Conservation (phyloP, 2,113 vertebrate genomes). For the Tetraodon nigroviridis region DNA sequence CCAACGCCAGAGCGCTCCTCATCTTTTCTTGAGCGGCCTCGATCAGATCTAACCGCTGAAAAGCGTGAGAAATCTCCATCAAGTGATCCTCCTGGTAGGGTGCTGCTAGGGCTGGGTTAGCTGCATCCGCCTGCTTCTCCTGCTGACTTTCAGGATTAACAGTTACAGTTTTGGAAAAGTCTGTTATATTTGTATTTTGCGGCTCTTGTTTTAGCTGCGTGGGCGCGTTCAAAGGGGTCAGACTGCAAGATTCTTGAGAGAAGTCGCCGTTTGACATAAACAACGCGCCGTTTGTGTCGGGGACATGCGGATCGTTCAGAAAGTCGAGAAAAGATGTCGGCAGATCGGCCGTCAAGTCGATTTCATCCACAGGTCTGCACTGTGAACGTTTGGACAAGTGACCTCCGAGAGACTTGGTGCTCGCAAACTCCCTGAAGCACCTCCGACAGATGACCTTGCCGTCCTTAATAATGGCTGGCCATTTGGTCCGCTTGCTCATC, state of each 20-base stretch:
- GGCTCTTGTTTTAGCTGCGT: conserved; percentile 61
- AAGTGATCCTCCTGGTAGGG: conserved; percentile 79
- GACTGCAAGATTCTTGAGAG: conserved; percentile 58
- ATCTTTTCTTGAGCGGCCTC: conserved; percentile 69
- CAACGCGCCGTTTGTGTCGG: conserved; percentile 59
- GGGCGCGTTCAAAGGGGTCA: conserved; percentile 59
- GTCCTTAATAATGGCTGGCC: conserved; percentile 96
- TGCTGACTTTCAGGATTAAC: conserved; percentile 50
- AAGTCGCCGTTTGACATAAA: conserved; percentile 69
- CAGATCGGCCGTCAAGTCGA: conserved; percentile 86
- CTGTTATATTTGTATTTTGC: conserved; percentile 54
- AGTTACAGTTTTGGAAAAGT: conserved; percentile 42
- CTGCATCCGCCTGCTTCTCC: conserved; percentile 43
- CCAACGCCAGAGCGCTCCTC: conserved; percentile 40
- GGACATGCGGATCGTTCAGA: conserved; percentile 81
- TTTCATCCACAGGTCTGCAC: conserved; percentile 90
- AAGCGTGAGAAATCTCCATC: conserved; percentile 85
- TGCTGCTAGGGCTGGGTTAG: conserved; percentile 22
- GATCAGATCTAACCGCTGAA: conserved; percentile 87
- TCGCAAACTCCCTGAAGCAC: conserved; percentile 95
- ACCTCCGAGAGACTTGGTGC: conserved; percentile 94
- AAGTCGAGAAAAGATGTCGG: conserved; percentile 91
- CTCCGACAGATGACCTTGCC: conserved; percentile 97
- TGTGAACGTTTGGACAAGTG: conserved; percentile 95
- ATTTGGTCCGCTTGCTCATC: conserved; percentile 83